Conservation (phyloP, 2,797 vertebrate species). For the Diplodus puntazzo region DNA sequence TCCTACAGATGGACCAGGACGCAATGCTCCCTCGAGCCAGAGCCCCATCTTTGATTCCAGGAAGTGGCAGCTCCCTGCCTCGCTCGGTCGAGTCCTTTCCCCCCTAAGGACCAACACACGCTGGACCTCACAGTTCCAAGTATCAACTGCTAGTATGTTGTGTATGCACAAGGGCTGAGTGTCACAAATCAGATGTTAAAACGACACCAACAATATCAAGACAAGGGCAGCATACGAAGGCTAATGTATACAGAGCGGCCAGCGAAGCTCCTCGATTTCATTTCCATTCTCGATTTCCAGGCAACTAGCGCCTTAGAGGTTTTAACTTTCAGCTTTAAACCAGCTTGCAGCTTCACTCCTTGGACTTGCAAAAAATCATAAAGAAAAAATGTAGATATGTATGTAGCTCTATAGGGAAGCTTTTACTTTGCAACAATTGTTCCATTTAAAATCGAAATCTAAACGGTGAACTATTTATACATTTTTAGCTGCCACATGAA, state of each 20-base stretch:
- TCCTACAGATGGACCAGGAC: slow-evolving; percentile 79
- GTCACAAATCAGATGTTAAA: background rate
- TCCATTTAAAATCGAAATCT: slow-evolving; percentile 2
- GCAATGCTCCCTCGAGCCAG: slow-evolving; percentile 85
- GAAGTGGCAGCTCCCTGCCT: slow-evolving; percentile 83
- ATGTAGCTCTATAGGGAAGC: background rate
- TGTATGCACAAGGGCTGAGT: background rate
- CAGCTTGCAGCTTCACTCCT: background rate
- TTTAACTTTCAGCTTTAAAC: background rate
- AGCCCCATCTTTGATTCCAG: slow-evolving; percentile 73
- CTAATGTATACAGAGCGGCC: background rate
- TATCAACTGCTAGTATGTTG: slow-evolving; percentile 10
- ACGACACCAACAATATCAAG: background rate
- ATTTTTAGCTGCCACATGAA: background rate
- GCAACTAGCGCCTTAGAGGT: background rate
- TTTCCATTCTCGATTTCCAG: background rate
- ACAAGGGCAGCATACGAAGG: background rate
- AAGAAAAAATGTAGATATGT: background rate
- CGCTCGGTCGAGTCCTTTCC: slow-evolving; percentile 74
- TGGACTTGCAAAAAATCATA: background rate
- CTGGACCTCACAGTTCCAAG: background rate
- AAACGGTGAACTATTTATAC: background rate
- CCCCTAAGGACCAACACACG: slow-evolving; percentile 52
- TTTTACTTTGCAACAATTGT: background rate
- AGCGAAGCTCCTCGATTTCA: background rate